Base-by-base conservation (phyloP, 2,888 invertebrate species). In the Macrophya alboannulata region DNA sequence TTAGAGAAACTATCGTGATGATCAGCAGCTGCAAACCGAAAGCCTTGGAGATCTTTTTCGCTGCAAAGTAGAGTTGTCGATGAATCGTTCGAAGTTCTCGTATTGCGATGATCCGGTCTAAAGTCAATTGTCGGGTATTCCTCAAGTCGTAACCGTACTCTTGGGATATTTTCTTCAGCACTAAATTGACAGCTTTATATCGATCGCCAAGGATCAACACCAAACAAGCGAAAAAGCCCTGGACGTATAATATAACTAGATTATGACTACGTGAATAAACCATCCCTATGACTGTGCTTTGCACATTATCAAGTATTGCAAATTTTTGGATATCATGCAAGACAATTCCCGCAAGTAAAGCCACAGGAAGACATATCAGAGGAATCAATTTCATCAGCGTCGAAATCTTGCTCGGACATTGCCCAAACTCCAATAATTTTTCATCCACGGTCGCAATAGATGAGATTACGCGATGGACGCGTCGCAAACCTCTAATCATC, bases 31-130 rank as follows among this genome's bases (percentile, higher is more conserved):
- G 81, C 9, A 81, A 43, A 10, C 62, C 43, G 15, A 81, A 62
- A 62, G 43, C 59, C 8, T 62, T 9, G 5, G 59, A 62, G 8
- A 81, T 81, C 5, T 81, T 62, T 4, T 81, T 10, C n/a, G 62
- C 81, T 21, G 81, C 81, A 25, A 81, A 81, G n/a, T 43, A 81
- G n/a, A 81, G 62, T 12, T 62, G 62, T 0, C 81, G 81, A 81
- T 81, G 59, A 62, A 81, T 12, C 37, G 62, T 62, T 9, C 81
- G 62, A 25, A 81, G 81, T 43, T 81, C 81, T 59, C 62, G 59
- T 43, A 59, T 15, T 8, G 81, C 10, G 21, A 37, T 21, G 6
- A 81, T 43, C 81, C 81, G 62, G 40, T 81, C 43, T 12, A 12
- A n/a, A 43, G 12, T 62, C 10, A 40, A 40, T 43, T 43, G 81